Evolutionary conservation across 2,797 vertebrate species (phyloP), one percentile per base, ranked within the genome.

Genomic region (Malacoraja senta): DNA sequence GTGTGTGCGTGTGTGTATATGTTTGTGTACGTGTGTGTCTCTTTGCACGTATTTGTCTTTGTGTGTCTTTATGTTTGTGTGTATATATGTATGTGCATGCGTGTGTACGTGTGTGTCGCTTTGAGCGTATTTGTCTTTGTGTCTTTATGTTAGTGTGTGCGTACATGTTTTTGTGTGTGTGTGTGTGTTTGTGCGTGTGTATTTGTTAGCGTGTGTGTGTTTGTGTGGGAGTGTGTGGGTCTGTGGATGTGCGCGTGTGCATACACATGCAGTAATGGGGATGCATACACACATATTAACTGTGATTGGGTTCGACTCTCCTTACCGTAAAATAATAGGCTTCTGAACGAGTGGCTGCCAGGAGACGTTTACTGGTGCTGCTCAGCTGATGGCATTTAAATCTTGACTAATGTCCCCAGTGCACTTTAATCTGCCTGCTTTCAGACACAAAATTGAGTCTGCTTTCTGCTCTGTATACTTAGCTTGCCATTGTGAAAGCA

Each of bases 311-410:
- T 3, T 76, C 24, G 68, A 12, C 90, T 35, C n/a, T 88, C 44
- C 71, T 92, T 97, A 97, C 97, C 96, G 97, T 96, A 99, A 92
- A 99, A 99, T 99, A 98, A 98, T 97, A 99, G 98, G 97, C 97
- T 98, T 97, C 96, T 95, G 97, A 98, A 99, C 99, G 97, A 99
- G 98, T 97, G 98, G 97, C 96, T 98, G 98, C 98, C 98, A 99
- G 95, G 96, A 94, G 94, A 94, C 96, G 96, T 96, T 94, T 96
- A 97, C 97, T 96, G 97, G 97, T 95, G 96, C 96, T 96, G 96
- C 96, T 97, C 95, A 95, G 95, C 97, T 96, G 98, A 98, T 98
- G 98, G 97, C 97, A 96, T 96, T 96, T 97, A 98, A 98, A 98
- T 98, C 98, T 97, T 98, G 98, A 97, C 98, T 98, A 98, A 98